Base-by-base conservation (phyloP, 2,113 vertebrate species). In the Nematolebias whitei region DNA sequence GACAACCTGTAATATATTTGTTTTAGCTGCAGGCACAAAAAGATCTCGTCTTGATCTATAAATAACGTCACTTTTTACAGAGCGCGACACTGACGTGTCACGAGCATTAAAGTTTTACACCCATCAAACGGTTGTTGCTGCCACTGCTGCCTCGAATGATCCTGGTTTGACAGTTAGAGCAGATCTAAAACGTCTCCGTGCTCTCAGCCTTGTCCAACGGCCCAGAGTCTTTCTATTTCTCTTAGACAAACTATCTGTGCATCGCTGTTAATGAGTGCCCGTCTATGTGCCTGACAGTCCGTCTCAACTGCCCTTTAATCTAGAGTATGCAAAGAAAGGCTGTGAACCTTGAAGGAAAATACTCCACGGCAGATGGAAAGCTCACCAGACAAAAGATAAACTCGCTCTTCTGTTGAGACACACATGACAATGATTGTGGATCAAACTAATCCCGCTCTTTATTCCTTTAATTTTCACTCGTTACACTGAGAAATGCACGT, bases 321-420 rank as follows among this genome's bases (percentile, higher is more conserved):
- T 58, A 47, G 41, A 35, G 22, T 51, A 15, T 35, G 32, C 49
- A 41, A 24, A 52, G 11, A 41, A 41, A 58, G 23, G 58, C 54
- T 29, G 58, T 48, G 58, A 68, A 63, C 58, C 51, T 70, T 48
- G 71, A 52, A 68, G 40, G 50, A 60, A 63, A 43, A 71, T 6
- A 18, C 24, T 69, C 16, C 3, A 29, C 52, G 71, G 41, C 55
- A 63, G 44, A 66, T 48, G 26, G 23, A 71, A 55, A 63, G 68
- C 60, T 22, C 60, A 53, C 62, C 55, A 58, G 24, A 76, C 51
- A 68, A 59, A 56, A 19, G 26, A 65, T 40, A 24, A 23, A 47
- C 18, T 63, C 40, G 6, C 20, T 55, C 35, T 35, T 19, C 64
- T 66, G 56, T 65, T 15, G 1, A 55, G 40, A 74, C 53, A 64